Evolutionary conservation across 2,113 vertebrate species (phyloP).

Genomic region (Holacanthus passer): DNA sequence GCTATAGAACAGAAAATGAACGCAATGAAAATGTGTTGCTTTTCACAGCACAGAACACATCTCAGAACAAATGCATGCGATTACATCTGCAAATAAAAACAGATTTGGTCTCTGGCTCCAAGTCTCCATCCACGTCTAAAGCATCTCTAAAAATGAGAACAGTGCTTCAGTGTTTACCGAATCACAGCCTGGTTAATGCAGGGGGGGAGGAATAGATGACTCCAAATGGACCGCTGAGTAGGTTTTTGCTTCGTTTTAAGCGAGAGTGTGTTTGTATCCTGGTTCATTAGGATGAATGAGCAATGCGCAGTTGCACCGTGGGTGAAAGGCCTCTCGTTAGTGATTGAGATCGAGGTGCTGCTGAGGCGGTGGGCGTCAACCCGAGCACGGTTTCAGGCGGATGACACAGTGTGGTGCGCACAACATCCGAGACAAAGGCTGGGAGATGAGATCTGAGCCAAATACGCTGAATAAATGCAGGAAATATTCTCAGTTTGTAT

Average conservation of each 20-base stretch:
- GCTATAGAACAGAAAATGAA: neutral
- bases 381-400: slow-evolving; percentile 29
- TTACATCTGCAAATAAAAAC: neutral
- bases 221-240: slow-evolving; percentile 22
- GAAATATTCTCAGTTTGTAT: slow-evolving; percentile 1
- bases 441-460: slow-evolving; percentile 23
- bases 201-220: slow-evolving; percentile 12
- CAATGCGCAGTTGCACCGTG: slow-evolving; percentile 41
- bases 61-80: neutral
- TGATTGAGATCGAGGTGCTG: slow-evolving; percentile 62
- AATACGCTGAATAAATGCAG: slow-evolving; percentile 15
- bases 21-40: neutral
- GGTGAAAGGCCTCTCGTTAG: slow-evolving; percentile 75
- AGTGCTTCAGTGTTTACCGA: slow-evolving; percentile 23
- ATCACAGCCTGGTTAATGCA: slow-evolving; percentile 30
- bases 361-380: slow-evolving; percentile 70
- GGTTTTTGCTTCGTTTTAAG: slow-evolving; percentile 46
- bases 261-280: slow-evolving; percentile 38
- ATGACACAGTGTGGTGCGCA: slow-evolving; percentile 17
- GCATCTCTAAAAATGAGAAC: neutral
- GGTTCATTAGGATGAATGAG: slow-evolving; percentile 72
- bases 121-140: neutral
- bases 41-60: neutral
- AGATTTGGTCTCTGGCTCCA: neutral
- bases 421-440: slow-evolving; percentile 37